These are phyloP conservation scores for Holothuria leucospilota DNA, from an alignment of 53 echinoderm and acorn worm species.

Conservation along the genomic window DNA sequence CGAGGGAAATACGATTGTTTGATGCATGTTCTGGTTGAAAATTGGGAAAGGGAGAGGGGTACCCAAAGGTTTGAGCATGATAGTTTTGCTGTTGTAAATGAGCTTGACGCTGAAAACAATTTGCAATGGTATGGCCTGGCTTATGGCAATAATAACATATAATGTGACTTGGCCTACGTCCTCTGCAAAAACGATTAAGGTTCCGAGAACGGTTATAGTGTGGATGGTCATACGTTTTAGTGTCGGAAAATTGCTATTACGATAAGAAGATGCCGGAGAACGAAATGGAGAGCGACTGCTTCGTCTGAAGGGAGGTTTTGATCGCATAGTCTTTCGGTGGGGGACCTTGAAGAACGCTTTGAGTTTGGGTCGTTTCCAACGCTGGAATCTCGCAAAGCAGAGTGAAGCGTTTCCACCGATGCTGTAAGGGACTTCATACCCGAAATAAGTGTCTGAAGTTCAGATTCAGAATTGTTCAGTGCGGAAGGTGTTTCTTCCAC, in stretches of 20 bases:
- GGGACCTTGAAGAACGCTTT: neutral
- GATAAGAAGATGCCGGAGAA: neutral
- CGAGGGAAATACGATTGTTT: no score
- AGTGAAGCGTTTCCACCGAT: neutral
- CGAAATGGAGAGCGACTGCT: neutral
- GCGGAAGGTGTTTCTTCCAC: neutral
- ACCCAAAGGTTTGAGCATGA: no score
- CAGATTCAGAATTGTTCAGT: no score
- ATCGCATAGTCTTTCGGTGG: neutral
- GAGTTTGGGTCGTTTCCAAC: neutral
- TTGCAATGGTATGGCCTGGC: neutral
- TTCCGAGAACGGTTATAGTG: neutral
- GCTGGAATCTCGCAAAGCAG: neutral
- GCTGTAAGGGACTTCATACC: neutral
- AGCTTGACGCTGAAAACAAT: neutral
- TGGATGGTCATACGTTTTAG: neutral
- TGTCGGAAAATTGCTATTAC: neutral
- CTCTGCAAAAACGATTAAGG: neutral
- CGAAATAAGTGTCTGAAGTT: no score
- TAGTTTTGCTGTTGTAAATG: no score
- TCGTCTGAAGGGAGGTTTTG: neutral
- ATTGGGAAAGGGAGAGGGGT: no score
- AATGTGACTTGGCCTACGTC: neutral
- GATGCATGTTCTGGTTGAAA: no score
- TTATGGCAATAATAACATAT: neutral